These are phyloP conservation scores for Octomys mimax DNA, from an alignment of 2,797 vertebrate genomes.

Conservation along the genomic window DNA sequence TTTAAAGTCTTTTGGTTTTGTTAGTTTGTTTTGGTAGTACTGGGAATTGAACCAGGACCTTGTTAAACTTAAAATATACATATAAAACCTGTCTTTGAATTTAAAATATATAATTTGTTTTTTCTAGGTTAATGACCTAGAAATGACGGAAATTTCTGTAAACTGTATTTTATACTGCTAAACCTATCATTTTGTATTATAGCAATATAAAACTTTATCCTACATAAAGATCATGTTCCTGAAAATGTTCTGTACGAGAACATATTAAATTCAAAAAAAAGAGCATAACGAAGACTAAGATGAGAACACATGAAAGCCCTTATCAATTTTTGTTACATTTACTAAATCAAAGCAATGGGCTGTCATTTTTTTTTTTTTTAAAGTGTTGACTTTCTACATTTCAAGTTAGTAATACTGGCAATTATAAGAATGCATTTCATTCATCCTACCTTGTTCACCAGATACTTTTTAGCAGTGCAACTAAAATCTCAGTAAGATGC, in stretches of 20 bases:
- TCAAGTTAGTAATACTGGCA: conserved; percentile 19
- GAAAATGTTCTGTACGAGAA: background rate
- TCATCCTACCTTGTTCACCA: background rate
- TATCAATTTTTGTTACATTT: background rate
- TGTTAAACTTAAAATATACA: conserved; percentile 81
- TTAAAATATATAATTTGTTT: conserved; percentile 85
- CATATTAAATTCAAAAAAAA: background rate
- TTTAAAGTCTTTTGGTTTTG: background rate
- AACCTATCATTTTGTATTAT: conserved; percentile 86
- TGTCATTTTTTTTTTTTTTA: background rate
- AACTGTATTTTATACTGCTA: conserved; percentile 88
- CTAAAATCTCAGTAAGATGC: conserved; percentile 7
- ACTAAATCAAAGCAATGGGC: background rate
- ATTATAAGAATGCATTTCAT: background rate
- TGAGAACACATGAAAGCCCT: background rate
- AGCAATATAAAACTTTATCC: conserved; percentile 51
- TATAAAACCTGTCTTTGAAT: too few species aligned
- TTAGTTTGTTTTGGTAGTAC: background rate
- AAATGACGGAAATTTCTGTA: conserved; percentile 85
- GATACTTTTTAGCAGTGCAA: background rate
- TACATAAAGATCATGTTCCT: background rate
- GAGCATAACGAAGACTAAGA: background rate
- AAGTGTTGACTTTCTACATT: background rate
- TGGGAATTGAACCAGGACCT: background rate
- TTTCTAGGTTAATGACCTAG: conserved; percentile 84